Conservation (phyloP, 2,113 vertebrate species). For the Rhinolophus ferrumequinum region DNA sequence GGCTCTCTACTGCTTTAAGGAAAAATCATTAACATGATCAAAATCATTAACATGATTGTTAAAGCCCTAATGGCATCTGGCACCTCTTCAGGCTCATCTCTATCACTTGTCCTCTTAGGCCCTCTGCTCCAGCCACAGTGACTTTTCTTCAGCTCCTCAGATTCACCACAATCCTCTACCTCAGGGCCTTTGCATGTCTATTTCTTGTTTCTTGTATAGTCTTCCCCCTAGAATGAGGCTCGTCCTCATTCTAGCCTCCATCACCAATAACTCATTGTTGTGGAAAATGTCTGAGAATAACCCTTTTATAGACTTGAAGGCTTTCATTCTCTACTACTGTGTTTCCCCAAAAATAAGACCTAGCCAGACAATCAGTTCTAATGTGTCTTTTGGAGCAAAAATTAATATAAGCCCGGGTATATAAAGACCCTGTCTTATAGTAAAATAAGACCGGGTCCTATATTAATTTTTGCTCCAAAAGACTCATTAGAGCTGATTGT, state of each 20-base stretch:
- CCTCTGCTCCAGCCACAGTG: neutral
- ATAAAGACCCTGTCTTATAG: no score
- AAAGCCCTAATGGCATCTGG: neutral
- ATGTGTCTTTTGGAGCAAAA: no score
- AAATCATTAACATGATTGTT: neutral
- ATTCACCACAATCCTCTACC: neutral
- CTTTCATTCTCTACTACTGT: neutral
- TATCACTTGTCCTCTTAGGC: neutral
- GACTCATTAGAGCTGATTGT: no score
- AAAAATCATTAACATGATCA: neutral
- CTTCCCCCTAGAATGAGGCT: no score
- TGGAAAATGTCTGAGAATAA: neutral
- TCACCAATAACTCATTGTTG: neutral
- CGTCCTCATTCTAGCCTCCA: neutral
- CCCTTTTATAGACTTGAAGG: neutral
- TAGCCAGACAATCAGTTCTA: no score
- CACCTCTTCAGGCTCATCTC: neutral
- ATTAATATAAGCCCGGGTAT: no score
- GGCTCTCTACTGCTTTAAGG: neutral
- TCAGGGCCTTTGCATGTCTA: neutral
- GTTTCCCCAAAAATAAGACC: no score
- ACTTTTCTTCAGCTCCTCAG: neutral
- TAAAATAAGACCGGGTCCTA: no score
- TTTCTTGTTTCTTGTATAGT: neutral
- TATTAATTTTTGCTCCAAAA: no score